Base-by-base conservation (phyloP, 2,888 invertebrate species). In the Achlya flavicornis region DNA sequence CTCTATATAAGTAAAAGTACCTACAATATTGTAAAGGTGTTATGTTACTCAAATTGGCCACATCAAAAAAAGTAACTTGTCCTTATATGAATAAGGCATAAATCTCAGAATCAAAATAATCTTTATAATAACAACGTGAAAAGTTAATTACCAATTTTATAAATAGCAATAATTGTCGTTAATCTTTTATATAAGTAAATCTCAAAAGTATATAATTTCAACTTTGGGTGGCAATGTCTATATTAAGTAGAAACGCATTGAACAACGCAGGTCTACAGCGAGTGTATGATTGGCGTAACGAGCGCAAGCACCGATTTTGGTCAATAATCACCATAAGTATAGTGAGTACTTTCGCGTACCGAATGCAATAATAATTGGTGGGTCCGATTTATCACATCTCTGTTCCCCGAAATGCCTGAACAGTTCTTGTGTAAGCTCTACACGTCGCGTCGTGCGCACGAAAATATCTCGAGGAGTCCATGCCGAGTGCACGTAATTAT, bases 321-420 rank as follows among this genome's bases (percentile, higher is more conserved):
- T 85, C 90, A 91, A 89, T 92, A 92, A 92, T 89, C 89, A 86
- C 85, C 83, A 83, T 91, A 92, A 91, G 90, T 91, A 89, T 87
- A 87, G 88, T 85, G 81, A 90, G 87, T 86, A 90, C 90, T 89
- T 91, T 91, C 89, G 86, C 87, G 87, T 84, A 88, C 91, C 87
- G 89, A 92, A 92, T 92, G 89, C 88, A 87, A 91, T 89, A 90
- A 92, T 93, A 92, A 93, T 92, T 92, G 91, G 91, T 83, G 91
- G 92, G 90, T 90, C 86, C 91, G 90, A 91, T 92, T 93, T 92
- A 92, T 92, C 93, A 93, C 92, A 90, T 90, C 84, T 77, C 86
- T 86, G 87, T 93, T 93, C 93, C 89, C 88, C 86, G 93, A 93
- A 93, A 88, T 77, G 88, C 84, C 88, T 84, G 91, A 89, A 89